phyloP scores from a whole-genome alignment of 2,797 vertebrate species.

The Octomys mimax region DNA sequence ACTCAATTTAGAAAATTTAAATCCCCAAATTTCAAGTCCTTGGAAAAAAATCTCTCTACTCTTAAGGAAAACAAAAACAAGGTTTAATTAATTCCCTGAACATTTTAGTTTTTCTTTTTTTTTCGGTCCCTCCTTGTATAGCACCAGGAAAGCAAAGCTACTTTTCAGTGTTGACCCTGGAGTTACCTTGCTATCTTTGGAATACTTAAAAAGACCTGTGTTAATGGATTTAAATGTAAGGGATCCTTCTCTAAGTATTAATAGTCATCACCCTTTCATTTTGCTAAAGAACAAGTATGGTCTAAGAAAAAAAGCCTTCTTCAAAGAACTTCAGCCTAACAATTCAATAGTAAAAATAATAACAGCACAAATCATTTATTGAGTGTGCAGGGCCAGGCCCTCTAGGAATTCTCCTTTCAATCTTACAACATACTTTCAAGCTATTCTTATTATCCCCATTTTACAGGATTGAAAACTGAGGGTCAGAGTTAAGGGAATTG shows the following conservation, averaged over 20 bases:
- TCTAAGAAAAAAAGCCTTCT: background rate
- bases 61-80: background rate
- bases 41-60: conserved; percentile 12
- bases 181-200: background rate
- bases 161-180: background rate
- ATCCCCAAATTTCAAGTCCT: conserved; percentile 12
- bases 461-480: conserved; percentile 25
- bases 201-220: background rate
- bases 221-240: background rate
- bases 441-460: background rate
- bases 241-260: background rate
- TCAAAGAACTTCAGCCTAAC: background rate
- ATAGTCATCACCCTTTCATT: background rate
- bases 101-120: background rate
- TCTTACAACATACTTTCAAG: background rate
- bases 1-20: conserved; percentile 62
- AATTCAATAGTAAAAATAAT: background rate
- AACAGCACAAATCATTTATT: background rate
- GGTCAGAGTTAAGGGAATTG: background rate
- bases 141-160: background rate
- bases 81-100: background rate
- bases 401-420: background rate
- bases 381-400: background rate
- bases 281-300: background rate
- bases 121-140: background rate